A percentile compares a stretch with the other conserved stretches of the same genome.
These are phyloP conservation scores for Lanistes nyassanus DNA, from an alignment of 1,140 invertebrate genomes.

Conservation along the genomic window DNA sequence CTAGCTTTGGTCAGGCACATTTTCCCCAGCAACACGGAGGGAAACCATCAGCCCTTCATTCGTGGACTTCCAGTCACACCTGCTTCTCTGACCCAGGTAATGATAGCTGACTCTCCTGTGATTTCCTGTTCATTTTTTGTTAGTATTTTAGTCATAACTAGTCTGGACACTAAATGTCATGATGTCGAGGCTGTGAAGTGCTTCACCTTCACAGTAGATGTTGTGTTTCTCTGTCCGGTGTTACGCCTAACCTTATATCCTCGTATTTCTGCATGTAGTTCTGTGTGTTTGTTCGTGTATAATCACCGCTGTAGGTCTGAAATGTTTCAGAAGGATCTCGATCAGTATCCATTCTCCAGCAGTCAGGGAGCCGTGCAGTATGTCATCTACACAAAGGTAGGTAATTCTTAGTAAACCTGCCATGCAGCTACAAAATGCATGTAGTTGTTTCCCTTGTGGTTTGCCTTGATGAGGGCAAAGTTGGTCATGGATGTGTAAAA, in stretches of 20 bases:
- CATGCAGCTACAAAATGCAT: no score
- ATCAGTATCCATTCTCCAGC: slow-evolving; percentile 52
- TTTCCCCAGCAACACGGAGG: slow-evolving; percentile 73
- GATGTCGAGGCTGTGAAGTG: neutral
- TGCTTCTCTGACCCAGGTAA: neutral
- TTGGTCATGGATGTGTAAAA: neutral
- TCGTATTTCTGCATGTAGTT: slow-evolving; percentile 13
- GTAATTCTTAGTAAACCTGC: slow-evolving; percentile 12
- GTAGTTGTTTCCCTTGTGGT: neutral
- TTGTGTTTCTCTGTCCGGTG: neutral
- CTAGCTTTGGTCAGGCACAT: slow-evolving; percentile 69
- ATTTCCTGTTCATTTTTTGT: neutral
- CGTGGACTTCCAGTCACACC: neutral
- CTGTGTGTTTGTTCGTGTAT: neutral
- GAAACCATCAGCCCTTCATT: neutral
- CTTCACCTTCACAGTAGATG: neutral
- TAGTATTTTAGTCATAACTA: neutral
- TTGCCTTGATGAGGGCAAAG: neutral
- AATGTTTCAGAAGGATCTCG: slow-evolving; percentile 4
- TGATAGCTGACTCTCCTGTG: neutral
- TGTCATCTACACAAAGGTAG: slow-evolving; percentile 81
- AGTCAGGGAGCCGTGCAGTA: slow-evolving; percentile 77
- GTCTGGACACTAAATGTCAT: neutral
- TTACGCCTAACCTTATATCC: neutral
- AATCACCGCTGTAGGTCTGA: neutral